Conservation (phyloP, 1,140 invertebrate genomes). For the Coenobita brevimanus region DNA sequence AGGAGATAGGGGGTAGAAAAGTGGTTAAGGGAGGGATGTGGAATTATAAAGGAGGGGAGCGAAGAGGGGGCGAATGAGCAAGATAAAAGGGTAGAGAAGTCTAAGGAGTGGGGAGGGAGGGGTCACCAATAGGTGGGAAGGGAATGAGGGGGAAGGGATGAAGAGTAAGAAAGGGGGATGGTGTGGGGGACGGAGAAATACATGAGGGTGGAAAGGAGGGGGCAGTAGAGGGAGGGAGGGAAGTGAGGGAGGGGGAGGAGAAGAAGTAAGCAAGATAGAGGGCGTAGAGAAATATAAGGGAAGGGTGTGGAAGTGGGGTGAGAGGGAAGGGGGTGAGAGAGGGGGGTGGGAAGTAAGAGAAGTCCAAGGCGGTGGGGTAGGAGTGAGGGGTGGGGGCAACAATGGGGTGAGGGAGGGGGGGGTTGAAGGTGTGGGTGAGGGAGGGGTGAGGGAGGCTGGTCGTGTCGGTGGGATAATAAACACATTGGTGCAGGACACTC, state of each 20-base stretch:
- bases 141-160: background rate
- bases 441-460: background rate
- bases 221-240: background rate
- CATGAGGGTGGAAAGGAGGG: background rate
- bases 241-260: background rate
- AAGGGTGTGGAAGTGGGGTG: no score
- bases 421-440: background rate
- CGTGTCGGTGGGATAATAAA: constrained; percentile 40
- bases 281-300: no score
- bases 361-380: background rate
- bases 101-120: background rate
- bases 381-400: background rate
- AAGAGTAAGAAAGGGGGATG: no score
- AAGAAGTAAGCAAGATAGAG: no score
- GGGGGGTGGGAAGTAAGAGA: no score
- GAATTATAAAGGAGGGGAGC: background rate
- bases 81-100: background rate
- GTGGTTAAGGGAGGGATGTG: background rate
- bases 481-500: constrained; percentile 26
- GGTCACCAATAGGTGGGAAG: background rate
- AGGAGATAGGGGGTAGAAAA: background rate
- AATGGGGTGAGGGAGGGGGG: background rate
- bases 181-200: background rate
- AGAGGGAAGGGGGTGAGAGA: background rate
- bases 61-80: background rate